Base-by-base conservation (phyloP, 2,888 invertebrate genomes). In the Drosophila putrida region DNA sequence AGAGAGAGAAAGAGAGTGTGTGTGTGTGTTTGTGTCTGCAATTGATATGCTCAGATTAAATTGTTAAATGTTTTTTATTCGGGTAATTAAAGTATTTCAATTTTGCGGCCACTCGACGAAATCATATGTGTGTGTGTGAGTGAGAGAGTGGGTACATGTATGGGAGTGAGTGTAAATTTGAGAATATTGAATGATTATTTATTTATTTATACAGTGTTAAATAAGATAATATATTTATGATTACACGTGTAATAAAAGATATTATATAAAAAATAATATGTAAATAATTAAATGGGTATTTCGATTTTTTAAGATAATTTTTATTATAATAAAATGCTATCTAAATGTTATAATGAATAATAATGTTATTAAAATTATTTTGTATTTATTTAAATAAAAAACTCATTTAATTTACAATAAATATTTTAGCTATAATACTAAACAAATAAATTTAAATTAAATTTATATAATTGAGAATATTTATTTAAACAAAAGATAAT, bases 21-120 rank as follows among this genome's bases (percentile, higher is more conserved):
- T 58, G 60, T 47, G 31, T 70, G 44, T 58, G 65, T 60, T 31
- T 31, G 62, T 55, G 54, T 65, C 53, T 62, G 59, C 88, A 89
- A 89, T 90, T 89, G 88, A 89, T 89, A 89, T 90, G 89, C 89
- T 89, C 90, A 90, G 88, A 89, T 89, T 89, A 89, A 89, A 90
- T 90, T 89, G 88, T 88, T 88, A 90, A 88, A 90, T 90, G 90
- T 90, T 90, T 89, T 90, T 90, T 90, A 88, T 87, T 89, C 82
- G 90, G 88, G 74, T 88, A 88, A 88, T 88, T 88, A 90, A 88
- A 90, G 85, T 90, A 86, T 90, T 88, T 90, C 89, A 86, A 88
- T 83, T 88, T 82, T 72, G 83, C 71, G 83, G 73, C 68, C 71
- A 71, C 66, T 82, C 82, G 74, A 74, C 69, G 60, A 75, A 75